Conservation (phyloP, 2,888 invertebrate species). For the Sarcophaga caerulescens region DNA sequence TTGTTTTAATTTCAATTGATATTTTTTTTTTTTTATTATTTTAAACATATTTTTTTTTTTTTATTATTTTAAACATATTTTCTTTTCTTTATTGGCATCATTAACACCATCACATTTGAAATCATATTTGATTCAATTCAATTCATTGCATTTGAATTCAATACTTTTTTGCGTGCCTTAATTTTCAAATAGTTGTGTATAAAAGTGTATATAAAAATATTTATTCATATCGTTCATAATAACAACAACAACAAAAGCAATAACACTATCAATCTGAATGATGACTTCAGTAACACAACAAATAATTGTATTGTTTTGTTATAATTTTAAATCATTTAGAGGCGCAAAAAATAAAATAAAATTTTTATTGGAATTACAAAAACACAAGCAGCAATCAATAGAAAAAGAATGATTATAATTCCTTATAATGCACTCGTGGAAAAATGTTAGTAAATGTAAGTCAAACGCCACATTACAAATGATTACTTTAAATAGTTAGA, state of each 20-base stretch:
- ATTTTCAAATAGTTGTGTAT: conserved; percentile 53
- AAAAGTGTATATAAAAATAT: background rate
- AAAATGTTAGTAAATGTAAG: too few species aligned
- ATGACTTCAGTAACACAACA: conserved; percentile 8
- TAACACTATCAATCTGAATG: background rate
- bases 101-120: conserved; percentile 54
- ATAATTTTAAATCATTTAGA: conserved; percentile 58
- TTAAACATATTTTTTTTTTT: background rate
- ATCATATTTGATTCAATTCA: conserved; percentile 29
- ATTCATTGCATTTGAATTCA: conserved; percentile 20
- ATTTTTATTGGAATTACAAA: background rate
- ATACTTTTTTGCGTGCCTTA: conserved; percentile 48
- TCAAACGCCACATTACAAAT: too few species aligned
- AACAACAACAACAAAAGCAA: background rate
- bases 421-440: too few species aligned
- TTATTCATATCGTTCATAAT: conserved; percentile 10
- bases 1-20: background rate
- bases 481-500: too few species aligned
- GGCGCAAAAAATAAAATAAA: conserved; percentile 40
- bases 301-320: conserved; percentile 64
- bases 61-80: conserved; percentile 1
- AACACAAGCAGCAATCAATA: background rate
- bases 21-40: conserved; percentile 20
- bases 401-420: too few species aligned
- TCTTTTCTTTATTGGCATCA: conserved; percentile 40